Percentiles rank a stretch among this genome's conserved stretches.
Evolutionary conservation across 2,888 invertebrate genomes (phyloP).

Genomic region (Dynastes tityus): DNA sequence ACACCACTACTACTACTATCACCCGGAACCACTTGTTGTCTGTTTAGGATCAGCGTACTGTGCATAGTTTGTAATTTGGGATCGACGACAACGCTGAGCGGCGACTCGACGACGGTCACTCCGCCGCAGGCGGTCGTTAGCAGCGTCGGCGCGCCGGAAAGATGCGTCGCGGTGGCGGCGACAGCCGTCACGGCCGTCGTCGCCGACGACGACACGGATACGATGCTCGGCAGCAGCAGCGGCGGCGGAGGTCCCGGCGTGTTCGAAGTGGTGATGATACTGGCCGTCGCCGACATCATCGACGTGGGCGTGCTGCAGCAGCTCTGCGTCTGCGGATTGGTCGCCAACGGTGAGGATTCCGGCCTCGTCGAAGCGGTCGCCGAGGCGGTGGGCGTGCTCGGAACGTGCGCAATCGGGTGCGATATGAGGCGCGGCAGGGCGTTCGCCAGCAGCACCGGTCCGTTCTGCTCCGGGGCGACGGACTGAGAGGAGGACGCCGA

Average conservation of each 20-base stretch:
- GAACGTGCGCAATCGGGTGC: slow-evolving; percentile 69
- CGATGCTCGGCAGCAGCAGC: slow-evolving; percentile 18
- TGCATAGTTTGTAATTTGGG: slow-evolving; percentile 62
- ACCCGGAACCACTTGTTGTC: slow-evolving; percentile 58
- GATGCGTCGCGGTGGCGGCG: slow-evolving; percentile 27
- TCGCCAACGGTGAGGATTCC: slow-evolving; percentile 62
- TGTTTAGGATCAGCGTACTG: slow-evolving; percentile 55
- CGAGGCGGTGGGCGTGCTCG: slow-evolving; percentile 65
- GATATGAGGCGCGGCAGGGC: slow-evolving; percentile 79
- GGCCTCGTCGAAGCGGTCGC: slow-evolving; percentile 61
- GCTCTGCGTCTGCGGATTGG: slow-evolving; percentile 52
- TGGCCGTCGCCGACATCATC: slow-evolving; percentile 67
- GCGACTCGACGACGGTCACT: slow-evolving; percentile 49
- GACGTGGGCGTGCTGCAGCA: slow-evolving; percentile 57
- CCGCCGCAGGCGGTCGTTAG: slow-evolving; percentile 68
- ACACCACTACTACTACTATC: slow-evolving; percentile 64
- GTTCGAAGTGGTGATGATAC: slow-evolving; percentile 70
- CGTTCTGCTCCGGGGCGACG: slow-evolving; percentile 61
- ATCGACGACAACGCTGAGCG: slow-evolving; percentile 55
- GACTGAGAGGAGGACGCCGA: slow-evolving; percentile 53
- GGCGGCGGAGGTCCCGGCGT: slow-evolving; percentile 65
- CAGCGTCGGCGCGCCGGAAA: slow-evolving; percentile 41
- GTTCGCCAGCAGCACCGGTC: slow-evolving; percentile 78
- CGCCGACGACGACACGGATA: slow-evolving; percentile 30
- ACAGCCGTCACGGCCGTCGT: slow-evolving; percentile 1